Percentiles rank a stretch among this genome's conserved stretches.
These are phyloP conservation scores for Azemiops feae DNA, from an alignment of 2,113 vertebrate genomes.

Conservation along the genomic window DNA sequence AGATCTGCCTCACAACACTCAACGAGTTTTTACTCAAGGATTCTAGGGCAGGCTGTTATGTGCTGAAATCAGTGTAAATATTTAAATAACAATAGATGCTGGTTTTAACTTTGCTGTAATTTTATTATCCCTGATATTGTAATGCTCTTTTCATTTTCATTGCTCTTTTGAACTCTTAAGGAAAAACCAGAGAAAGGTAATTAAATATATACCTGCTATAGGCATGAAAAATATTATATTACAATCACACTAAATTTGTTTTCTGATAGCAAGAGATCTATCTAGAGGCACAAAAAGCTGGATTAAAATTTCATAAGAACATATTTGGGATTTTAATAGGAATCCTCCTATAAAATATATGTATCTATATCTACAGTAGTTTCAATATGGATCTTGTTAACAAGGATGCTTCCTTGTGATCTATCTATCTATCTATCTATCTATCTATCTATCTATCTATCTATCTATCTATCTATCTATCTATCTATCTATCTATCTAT, in stretches of 20 bases:
- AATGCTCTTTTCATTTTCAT: not conserved
- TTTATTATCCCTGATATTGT: too few relatives aligned
- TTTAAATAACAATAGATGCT: not conserved
- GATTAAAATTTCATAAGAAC: not conserved
- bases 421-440: too few relatives aligned
- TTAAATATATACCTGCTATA: not conserved
- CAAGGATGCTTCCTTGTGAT: too few relatives aligned
- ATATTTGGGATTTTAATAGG: not conserved
- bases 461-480: too few relatives aligned
- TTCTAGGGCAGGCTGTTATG: not conserved
- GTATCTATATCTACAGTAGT: not conserved
- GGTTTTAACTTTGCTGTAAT: not conserved
- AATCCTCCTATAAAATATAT: not conserved
- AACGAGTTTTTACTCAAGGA: not conserved
- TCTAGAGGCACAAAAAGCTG: conserved; percentile 35
- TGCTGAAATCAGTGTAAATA: not conserved
- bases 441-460: too few relatives aligned
- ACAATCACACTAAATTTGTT: conserved; percentile 21
- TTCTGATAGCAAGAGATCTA: conserved; percentile 12
- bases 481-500: too few relatives aligned
- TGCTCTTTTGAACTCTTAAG: not conserved
- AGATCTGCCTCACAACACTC: not conserved
- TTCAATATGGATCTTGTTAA: not conserved
- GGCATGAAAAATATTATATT: not conserved
- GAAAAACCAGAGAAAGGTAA: not conserved